Evolutionary conservation across 1,140 invertebrate species (phyloP).

Genomic region (Cylas formicarius): DNA sequence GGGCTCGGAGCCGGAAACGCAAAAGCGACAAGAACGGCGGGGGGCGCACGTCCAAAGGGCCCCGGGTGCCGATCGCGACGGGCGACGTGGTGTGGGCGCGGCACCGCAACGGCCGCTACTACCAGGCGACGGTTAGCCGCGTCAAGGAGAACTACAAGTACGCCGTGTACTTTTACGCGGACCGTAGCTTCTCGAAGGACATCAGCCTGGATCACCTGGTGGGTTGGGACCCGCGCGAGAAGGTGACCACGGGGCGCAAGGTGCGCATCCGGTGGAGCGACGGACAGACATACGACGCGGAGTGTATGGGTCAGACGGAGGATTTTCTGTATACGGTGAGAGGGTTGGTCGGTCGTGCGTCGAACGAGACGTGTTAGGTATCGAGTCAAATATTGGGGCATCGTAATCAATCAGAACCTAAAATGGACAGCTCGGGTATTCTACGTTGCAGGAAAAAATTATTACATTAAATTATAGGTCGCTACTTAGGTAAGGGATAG

Average conservation of each 20-base stretch:
- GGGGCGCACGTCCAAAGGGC: neutral
- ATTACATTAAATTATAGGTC: too few relatives aligned
- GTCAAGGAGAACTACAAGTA: constrained; percentile 49
- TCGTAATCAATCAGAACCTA: too few relatives aligned
- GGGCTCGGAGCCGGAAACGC: too few relatives aligned
- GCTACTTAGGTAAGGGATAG: too few relatives aligned
- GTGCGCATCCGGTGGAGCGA: constrained; percentile 56
- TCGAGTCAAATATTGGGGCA: neutral
- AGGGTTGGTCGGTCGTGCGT: too few relatives aligned
- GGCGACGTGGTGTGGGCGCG: constrained; percentile 52
- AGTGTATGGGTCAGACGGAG: constrained; percentile 50
- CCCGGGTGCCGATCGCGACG: constrained; percentile 4
- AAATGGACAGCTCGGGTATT: too few relatives aligned
- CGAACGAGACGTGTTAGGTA: neutral
- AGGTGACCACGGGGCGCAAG: constrained; percentile 22
- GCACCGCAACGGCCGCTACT: constrained; percentile 57
- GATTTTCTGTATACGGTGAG: constrained; percentile 51
- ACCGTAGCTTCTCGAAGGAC: constrained; percentile 58
- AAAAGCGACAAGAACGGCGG: neutral
- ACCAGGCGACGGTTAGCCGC: constrained; percentile 49
- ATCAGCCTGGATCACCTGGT: constrained; percentile 49
- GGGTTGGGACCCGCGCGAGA: constrained; percentile 19
- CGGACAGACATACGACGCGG: constrained; percentile 50
- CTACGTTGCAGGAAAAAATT: too few relatives aligned
- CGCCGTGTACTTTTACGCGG: constrained; percentile 54